Evolutionary conservation across 2,797 vertebrate genomes (phyloP), one percentile per base, ranked within the genome.

Genomic region (Hoplostethus atlanticus): DNA sequence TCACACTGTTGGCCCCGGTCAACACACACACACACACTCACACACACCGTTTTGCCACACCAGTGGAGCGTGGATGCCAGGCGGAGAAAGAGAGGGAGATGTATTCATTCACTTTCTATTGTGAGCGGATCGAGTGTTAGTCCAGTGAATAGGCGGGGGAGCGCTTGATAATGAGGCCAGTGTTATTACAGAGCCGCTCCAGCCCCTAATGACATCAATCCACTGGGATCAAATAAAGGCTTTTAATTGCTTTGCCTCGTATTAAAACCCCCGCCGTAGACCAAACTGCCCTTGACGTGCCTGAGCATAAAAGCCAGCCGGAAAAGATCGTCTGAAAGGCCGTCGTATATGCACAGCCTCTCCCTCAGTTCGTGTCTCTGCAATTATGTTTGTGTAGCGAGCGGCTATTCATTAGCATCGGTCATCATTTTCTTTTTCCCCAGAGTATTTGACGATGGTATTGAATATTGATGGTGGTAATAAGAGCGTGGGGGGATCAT

Each of bases 221-320:
- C 92, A 83, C 80, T 38, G 79, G 89, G 91, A 93, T 93, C 91
- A 89, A 84, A 93, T 91, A 92, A 93, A 93, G 91, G 69, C 90
- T 92, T 93, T 94, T 94, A 94, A 95, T 95, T 95, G 93, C 86
- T 87, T 92, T 82, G 88, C 87, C 90, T 92, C 85, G 73, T 91
- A 91, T 93, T 91, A 90, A 93, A 90, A 87, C 86, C 88, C 83
- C 81, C 68, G 73, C 83, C 63, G 56, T 78, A 54, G 50, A 81
- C 79, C 55, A 61, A 87, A 88, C 87, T 89, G 85, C 89, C 92
- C 73, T 85, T 76, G 80, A 81, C 85, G 65, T 89, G 90, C 91
- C 91, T 89, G 87, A 88, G 84, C 90, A 90, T 90, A 91, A 91
- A 90, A 88, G 83, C 77, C 74, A 68, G 65, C 38, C 12, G 31